Evolutionary conservation across 2,888 invertebrate genomes (phyloP).

Genomic region (Anagyrus pseudococci): DNA sequence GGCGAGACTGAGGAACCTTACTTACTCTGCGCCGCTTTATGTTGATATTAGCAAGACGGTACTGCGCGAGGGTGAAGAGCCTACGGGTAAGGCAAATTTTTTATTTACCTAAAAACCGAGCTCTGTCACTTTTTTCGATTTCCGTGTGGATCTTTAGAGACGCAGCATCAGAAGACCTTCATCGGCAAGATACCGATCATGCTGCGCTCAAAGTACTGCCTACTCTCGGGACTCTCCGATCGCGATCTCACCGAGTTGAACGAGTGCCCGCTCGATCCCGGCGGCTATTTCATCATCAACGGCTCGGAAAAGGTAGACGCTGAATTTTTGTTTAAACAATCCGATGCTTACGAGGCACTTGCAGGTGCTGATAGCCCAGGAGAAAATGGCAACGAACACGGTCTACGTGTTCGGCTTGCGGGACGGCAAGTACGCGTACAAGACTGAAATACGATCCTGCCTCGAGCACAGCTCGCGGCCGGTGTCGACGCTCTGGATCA

Average conservation of each 20-base stretch:
- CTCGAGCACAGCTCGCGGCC: conserved; percentile 93
- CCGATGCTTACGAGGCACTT: not conserved
- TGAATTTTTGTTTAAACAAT: not conserved
- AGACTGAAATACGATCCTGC: conserved; percentile 96
- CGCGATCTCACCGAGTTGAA: conserved; percentile 99
- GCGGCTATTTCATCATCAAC: conserved; percentile 99
- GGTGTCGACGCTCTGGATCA: conserved; percentile 97
- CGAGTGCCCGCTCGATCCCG: conserved; percentile 98
- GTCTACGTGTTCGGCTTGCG: conserved; percentile 99
- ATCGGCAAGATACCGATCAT: conserved; percentile 95
- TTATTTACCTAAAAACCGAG: not conserved
- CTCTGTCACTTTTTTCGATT: conserved; percentile 7
- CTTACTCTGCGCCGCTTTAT: conserved; percentile 97
- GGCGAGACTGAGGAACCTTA: conserved; percentile 93
- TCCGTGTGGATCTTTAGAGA: conserved; percentile 53
- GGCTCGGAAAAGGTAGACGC: conserved; percentile 90
- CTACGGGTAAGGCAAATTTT: conserved; percentile 67
- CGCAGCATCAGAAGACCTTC: conserved; percentile 73
- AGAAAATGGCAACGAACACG: conserved; percentile 99
- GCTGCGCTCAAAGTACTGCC: conserved; percentile 96
- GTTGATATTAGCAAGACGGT: conserved; percentile 98
- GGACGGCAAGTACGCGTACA: conserved; percentile 98
- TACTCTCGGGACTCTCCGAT: conserved; percentile 92
- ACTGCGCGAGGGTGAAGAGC: conserved; percentile 85
- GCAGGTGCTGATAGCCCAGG: conserved; percentile 93